These are phyloP conservation scores for Hoplodrina ambigua DNA, from an alignment of 2,888 invertebrate species.

Conservation along the genomic window DNA sequence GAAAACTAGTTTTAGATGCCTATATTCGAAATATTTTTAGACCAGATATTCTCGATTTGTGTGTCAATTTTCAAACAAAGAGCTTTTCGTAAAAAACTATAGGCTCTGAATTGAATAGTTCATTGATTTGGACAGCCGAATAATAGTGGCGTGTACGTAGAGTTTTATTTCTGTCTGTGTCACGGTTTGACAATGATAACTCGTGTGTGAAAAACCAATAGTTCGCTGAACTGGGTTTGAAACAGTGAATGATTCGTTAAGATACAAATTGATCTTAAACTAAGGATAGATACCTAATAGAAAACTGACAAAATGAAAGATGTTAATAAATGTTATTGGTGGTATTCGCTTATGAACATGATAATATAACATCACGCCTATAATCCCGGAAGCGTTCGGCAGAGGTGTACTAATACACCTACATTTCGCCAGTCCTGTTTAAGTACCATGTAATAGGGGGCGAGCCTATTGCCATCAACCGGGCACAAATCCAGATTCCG, in stretches of 20 bases:
- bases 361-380: too few species aligned
- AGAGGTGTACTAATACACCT: too few species aligned
- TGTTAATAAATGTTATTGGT: too few species aligned
- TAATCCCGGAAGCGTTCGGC: too few species aligned
- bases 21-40: neutral
- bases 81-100: neutral
- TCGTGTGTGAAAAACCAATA: conserved; percentile 40
- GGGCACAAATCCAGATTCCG: too few species aligned
- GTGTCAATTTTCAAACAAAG: conserved; percentile 29
- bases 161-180: conserved; percentile 32
- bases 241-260: neutral
- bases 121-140: conserved; percentile 21
- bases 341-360: too few species aligned
- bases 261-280: neutral
- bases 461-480: too few species aligned
- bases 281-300: too few species aligned
- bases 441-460: too few species aligned
- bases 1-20: too few species aligned
- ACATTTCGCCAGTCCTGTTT: too few species aligned
- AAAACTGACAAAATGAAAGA: too few species aligned
- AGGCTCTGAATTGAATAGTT: conserved; percentile 32
- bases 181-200: conserved; percentile 18
- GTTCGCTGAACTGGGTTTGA: conserved; percentile 3
- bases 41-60: neutral
- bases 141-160: conserved; percentile 3